These are phyloP conservation scores for Ophion ventricosus DNA, from an alignment of 2,888 invertebrate genomes.

Conservation along the genomic window DNA sequence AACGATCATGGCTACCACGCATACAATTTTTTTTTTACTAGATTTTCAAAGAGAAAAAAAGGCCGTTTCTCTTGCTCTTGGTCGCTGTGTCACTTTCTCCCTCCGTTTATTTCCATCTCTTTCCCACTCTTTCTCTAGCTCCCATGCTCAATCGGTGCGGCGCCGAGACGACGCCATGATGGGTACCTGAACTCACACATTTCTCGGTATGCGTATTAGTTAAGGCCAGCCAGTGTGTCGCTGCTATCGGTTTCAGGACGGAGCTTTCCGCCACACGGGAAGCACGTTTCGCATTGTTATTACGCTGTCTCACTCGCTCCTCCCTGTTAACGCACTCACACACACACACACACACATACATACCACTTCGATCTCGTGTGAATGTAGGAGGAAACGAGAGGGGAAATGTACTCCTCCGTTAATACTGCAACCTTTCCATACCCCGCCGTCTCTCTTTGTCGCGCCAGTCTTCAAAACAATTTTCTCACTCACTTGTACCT, in stretches of 20 bases:
- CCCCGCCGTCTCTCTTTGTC: constrained; percentile 21
- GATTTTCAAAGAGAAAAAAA: too few relatives aligned
- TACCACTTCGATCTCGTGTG: neutral
- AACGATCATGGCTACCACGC: too few relatives aligned
- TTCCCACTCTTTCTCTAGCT: neutral
- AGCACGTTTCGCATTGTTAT: constrained; percentile 76
- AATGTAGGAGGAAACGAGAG: neutral
- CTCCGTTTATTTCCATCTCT: constrained; percentile 6
- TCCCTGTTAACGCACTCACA: constrained; percentile 11
- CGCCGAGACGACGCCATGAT: constrained; percentile 30
- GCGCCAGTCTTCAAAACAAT: neutral
- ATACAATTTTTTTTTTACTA: too few relatives aligned
- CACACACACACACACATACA: constrained; percentile 4
- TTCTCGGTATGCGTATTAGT: neutral
- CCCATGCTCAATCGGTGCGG: neutral
- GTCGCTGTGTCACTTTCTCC: neutral
- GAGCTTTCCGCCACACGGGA: constrained; percentile 21
- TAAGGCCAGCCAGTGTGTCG: constrained; percentile 13
- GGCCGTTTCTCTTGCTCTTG: too few relatives aligned
- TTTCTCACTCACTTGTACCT: neutral
- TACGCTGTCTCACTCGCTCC: constrained; percentile 70
- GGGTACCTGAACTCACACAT: neutral
- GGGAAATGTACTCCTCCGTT: constrained; percentile 43
- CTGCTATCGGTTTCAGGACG: constrained; percentile 28
- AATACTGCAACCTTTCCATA: constrained; percentile 15